Evolutionary conservation across 2,888 invertebrate species (phyloP).

Genomic region (Dasysyrphus tricinctus): DNA sequence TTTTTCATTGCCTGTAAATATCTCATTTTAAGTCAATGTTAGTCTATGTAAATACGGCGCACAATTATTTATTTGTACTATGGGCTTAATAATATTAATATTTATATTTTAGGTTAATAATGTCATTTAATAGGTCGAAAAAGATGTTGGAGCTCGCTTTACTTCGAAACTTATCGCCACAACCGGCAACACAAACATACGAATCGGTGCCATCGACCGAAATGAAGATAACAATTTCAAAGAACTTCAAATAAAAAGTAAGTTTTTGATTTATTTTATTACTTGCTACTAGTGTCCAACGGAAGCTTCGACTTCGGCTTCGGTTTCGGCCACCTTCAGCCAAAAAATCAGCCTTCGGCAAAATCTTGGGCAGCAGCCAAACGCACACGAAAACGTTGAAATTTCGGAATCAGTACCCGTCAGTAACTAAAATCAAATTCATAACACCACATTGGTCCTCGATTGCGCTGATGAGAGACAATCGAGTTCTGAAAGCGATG

Average conservation of each 20-base stretch:
- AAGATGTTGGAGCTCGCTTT: conserved; percentile 7
- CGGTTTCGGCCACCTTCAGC: background rate
- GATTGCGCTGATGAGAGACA: no score
- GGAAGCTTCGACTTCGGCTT: background rate
- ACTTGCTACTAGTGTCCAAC: background rate
- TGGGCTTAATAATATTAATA: background rate
- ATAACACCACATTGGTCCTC: no score
- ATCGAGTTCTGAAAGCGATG: no score
- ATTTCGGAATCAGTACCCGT: no score
- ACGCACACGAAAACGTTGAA: no score
- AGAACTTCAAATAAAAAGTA: background rate
- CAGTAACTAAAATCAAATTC: no score
- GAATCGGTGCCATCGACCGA: conserved; percentile 1
- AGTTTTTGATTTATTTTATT: background rate
- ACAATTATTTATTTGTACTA: background rate
- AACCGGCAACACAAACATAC: background rate
- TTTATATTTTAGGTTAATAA: conserved; percentile 13
- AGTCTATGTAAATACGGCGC: conserved; percentile 1
- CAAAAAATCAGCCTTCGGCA: background rate
- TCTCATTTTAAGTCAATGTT: background rate
- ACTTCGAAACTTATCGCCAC: background rate
- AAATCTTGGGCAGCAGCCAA: background rate
- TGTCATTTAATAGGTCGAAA: conserved; percentile 11
- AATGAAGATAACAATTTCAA: conserved; percentile 1
- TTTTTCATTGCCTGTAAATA: conserved; percentile 1